Base-by-base conservation (phyloP, 2,888 invertebrate genomes). In the Eristalis pertinax region DNA sequence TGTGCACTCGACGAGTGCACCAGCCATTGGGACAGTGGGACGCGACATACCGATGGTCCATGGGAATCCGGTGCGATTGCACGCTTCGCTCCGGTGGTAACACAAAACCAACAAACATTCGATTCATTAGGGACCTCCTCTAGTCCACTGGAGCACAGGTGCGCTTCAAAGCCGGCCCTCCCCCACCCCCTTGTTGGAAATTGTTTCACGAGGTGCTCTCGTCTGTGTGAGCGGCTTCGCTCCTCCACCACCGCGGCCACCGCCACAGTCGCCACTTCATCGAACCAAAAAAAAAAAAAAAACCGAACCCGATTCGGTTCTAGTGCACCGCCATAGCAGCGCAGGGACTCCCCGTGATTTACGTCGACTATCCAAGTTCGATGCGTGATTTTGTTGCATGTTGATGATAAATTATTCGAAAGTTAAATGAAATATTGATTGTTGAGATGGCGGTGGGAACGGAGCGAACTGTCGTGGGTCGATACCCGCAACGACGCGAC, bases 361-460 rank as follows among this genome's bases (percentile, higher is more conserved):
- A 87, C 68, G 79, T 70, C 67, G 75, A 76, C 72, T 63, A 84
- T 84, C 65, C 69, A 73, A 76, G 87, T 79, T 75, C 87, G 87
- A 84, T 87, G 87, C 87, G 84, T 87, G 87, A 87, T 87, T 87
- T 79, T 79, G 87, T 84, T 87, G 87, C 87, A 87, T 87, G 87
- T 79, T 75, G 79, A 87, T 87, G 87, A 84, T 87, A 84, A 87
- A 87, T 87, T 87, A 79, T 87, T 83, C 74, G 68, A 84, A 65
- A 81, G 72, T 26, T 67, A 83, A 83, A 87, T 87, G 87, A 87
- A 87, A 87, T 87, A 87, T 87, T 83, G 83, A 87, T 87, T 87
- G 79, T 60, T 84, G 84, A 73, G 87, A 68, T 87, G n/a, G 68
- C 60, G 70, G 79, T 83, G 83, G 87, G 87, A 83, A 87, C 67